These are phyloP conservation scores for Anthoscopus minutus DNA, from an alignment of 2,113 vertebrate species.

Conservation along the genomic window DNA sequence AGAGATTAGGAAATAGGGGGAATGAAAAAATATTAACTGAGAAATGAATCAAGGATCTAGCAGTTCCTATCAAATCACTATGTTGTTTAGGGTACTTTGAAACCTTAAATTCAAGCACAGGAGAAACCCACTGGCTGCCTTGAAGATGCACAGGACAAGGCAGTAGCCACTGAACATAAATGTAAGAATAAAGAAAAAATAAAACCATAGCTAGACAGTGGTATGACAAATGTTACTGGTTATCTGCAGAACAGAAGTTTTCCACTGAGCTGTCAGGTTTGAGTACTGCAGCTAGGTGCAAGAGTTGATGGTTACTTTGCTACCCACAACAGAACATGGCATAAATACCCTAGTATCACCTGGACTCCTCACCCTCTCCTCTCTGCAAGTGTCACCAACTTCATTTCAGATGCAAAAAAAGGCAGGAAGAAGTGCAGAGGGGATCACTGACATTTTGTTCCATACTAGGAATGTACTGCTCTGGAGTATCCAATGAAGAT, in stretches of 20 bases:
- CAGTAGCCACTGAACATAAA: background rate
- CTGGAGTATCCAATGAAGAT: background rate
- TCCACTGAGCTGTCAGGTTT: background rate
- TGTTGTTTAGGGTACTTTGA: background rate
- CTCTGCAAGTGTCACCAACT: background rate
- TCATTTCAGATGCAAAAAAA: background rate
- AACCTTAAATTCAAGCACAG: background rate
- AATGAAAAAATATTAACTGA: background rate
- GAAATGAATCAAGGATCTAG: background rate
- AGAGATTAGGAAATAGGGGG: background rate
- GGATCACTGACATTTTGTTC: background rate
- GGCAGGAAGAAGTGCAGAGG: background rate
- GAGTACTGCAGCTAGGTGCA: background rate
- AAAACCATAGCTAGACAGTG: background rate
- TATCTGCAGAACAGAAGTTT: background rate
- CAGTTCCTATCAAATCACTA: background rate
- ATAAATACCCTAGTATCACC: background rate
- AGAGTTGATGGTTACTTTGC: background rate
- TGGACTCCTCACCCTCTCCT: background rate
- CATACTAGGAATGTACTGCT: background rate
- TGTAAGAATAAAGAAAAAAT: background rate
- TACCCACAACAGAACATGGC: background rate
- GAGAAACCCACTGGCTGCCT: background rate
- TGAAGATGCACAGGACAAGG: background rate
- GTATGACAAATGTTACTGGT: background rate